Percentiles rank a stretch among this genome's conserved stretches.
Conservation (phyloP, 1,140 invertebrate genomes). For the Drosophila chauvacae region DNA sequence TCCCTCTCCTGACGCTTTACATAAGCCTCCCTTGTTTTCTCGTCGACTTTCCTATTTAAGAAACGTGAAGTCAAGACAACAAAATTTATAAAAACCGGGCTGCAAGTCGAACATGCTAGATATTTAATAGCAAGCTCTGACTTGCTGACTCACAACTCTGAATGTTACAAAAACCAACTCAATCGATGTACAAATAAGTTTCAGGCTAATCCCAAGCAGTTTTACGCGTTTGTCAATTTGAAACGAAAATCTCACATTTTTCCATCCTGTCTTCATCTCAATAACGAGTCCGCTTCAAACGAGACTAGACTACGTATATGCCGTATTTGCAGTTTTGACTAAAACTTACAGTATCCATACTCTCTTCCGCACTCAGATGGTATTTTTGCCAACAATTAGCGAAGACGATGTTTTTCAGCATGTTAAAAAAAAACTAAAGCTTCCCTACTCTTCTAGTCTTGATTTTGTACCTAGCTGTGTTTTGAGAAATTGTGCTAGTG, state of each 20-base stretch:
- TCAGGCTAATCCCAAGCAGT: neutral
- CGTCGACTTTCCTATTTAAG: neutral
- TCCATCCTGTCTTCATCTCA: neutral
- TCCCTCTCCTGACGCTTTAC: neutral
- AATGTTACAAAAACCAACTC: neutral
- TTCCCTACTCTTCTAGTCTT: no score
- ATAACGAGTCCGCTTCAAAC: no score
- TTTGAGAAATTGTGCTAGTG: neutral
- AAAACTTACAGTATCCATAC: no score
- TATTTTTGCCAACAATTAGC: no score
- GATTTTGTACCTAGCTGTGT: neutral
- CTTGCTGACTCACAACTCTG: neutral
- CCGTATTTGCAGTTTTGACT: no score
- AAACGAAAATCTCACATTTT: neutral
- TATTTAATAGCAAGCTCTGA: no score
- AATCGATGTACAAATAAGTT: neutral
- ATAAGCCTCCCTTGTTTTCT: neutral
- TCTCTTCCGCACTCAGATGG: no score
- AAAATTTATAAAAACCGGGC: no score
- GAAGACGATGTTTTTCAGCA: no score
- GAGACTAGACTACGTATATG: neutral
- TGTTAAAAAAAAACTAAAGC: no score
- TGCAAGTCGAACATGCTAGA: no score
- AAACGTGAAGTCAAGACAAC: neutral
- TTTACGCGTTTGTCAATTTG: neutral